These are phyloP conservation scores for Stenchaetothrips biformis DNA, from an alignment of 2,888 invertebrate species.

Conservation along the genomic window DNA sequence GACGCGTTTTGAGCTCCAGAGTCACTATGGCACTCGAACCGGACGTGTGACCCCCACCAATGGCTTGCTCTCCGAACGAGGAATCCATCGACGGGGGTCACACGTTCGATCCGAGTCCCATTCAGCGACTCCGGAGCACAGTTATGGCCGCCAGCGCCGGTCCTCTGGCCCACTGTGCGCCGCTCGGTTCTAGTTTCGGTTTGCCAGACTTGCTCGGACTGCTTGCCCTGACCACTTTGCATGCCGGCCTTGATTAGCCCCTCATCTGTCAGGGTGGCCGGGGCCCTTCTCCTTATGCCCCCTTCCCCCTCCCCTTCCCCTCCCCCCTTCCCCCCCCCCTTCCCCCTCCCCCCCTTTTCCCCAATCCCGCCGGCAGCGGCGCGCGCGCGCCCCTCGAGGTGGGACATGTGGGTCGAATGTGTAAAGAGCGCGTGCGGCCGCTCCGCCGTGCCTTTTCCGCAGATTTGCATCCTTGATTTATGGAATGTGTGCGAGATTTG, in stretches of 20 bases:
- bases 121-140: no score
- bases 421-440: conserved; percentile 13
- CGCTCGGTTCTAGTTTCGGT: neutral
- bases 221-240: neutral
- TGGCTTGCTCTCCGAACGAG: no score
- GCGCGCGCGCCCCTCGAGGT: neutral
- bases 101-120: no score
- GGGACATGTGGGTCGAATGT: conserved; percentile 24
- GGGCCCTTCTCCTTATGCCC: neutral
- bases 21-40: no score
- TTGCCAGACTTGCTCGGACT: no score
- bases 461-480: conserved; percentile 25
- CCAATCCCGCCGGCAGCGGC: no score
- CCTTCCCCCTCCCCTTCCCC: neutral
- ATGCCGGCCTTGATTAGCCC: conserved; percentile 12
- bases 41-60: no score
- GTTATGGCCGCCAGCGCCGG: no score
- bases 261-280: neutral
- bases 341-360: neutral
- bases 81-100: no score
- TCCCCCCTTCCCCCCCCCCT: neutral
- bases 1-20: no score
- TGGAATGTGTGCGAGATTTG: conserved; percentile 24
- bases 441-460: no score
- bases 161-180: neutral